A percentile compares a stretch with the other conserved stretches of the same genome.
Conservation (phyloP, 2,797 vertebrate genomes). For the Taeniopygia guttata region DNA sequence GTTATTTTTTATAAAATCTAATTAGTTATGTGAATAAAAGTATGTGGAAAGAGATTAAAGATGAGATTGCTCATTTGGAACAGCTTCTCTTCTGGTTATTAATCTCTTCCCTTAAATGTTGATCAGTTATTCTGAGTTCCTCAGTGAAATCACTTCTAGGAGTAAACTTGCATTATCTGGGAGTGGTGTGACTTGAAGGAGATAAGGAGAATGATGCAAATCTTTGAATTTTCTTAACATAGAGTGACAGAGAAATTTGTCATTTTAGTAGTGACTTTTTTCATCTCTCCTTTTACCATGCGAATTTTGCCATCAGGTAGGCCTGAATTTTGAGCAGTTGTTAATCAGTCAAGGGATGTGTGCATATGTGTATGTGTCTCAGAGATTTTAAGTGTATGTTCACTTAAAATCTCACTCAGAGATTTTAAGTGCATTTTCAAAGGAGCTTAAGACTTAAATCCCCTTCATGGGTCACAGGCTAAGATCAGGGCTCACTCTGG, state of each 20-base stretch:
- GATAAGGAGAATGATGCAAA: not conserved
- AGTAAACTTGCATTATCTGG: not conserved
- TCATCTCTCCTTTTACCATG: not conserved
- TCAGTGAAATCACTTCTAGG: not conserved
- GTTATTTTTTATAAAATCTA: not conserved
- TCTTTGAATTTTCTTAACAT: not conserved
- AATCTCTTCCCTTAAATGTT: not conserved
- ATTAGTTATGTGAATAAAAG: not conserved
- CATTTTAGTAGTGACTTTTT: not conserved
- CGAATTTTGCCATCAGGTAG: not conserved
- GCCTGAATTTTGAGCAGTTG: not conserved
- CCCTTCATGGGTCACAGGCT: not conserved
- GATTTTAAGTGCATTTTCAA: not conserved
- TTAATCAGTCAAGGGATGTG: not conserved
- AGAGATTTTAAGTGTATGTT: not conserved
- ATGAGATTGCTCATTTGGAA: not conserved
- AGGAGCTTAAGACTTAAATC: not conserved
- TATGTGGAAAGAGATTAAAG: not conserved
- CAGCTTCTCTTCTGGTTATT: not conserved
- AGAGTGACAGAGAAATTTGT: not conserved
- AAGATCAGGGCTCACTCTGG: not conserved
- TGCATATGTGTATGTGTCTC: not conserved
- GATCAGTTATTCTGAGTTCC: not conserved
- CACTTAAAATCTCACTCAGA: too few relatives aligned
- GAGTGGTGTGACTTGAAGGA: not conserved